Conservation (phyloP, 1,140 invertebrate genomes). For the Drosophila nebulosa region DNA sequence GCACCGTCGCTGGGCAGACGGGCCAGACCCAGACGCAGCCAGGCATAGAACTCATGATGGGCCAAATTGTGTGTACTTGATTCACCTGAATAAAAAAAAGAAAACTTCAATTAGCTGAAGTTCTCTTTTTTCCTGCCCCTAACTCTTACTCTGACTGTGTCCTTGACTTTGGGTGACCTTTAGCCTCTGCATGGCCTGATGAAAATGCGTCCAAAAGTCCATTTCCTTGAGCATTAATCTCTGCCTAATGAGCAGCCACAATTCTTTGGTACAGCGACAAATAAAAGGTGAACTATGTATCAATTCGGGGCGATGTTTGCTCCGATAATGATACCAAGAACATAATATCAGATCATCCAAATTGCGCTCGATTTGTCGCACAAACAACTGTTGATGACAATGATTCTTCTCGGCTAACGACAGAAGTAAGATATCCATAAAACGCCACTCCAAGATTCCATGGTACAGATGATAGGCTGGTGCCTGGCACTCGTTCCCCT, state of each 20-base stretch:
- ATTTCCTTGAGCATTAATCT: slow-evolving; percentile 16
- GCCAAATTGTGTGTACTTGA: background rate
- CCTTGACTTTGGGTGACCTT: slow-evolving; percentile 18
- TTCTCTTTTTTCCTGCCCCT: background rate
- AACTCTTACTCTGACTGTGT: background rate
- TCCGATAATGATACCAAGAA: slow-evolving; percentile 44
- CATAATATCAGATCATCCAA: slow-evolving; percentile 62
- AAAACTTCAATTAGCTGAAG: too few species aligned
- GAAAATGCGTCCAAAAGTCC: slow-evolving; percentile 62
- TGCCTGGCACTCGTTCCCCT: slow-evolving; percentile 71
- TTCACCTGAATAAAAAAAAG: slow-evolving; percentile 3
- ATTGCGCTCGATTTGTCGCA: slow-evolving; percentile 41
- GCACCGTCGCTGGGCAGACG: slow-evolving; percentile 8
- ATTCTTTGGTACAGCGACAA: slow-evolving; percentile 72
- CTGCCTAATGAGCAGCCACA: slow-evolving; percentile 57
- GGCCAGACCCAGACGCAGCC: slow-evolving; percentile 44
- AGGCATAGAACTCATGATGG: slow-evolving; percentile 58
- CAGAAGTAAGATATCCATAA: slow-evolving; percentile 62
- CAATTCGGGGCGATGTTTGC: slow-evolving; percentile 56
- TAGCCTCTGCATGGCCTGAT: slow-evolving; percentile 55
- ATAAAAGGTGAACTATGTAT: slow-evolving; percentile 60
- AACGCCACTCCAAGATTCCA: slow-evolving; percentile 70
- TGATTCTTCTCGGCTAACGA: background rate
- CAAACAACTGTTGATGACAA: slow-evolving; percentile 12
- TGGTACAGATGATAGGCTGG: slow-evolving; percentile 75